These are phyloP conservation scores for Exephanes ischioxanthus DNA, from an alignment of 2,888 invertebrate genomes.

Conservation along the genomic window DNA sequence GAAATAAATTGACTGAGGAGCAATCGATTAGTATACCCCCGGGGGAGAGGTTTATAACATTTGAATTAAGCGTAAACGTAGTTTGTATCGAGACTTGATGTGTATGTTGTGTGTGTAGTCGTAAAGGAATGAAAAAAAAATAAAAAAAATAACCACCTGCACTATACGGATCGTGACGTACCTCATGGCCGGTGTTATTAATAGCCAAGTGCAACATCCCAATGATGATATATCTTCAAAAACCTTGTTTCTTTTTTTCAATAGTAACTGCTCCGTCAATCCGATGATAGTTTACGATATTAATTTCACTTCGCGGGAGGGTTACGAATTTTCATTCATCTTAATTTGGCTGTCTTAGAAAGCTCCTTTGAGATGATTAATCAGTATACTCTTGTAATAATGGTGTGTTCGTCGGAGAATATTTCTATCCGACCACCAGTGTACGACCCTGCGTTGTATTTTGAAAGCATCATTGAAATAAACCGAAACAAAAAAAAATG, in stretches of 20 bases:
- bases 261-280: slow-evolving; percentile 44
- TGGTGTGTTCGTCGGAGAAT: slow-evolving; percentile 56
- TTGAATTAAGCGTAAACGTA: slow-evolving; percentile 78
- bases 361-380: background rate
- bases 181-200: slow-evolving; percentile 65
- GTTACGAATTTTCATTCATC: slow-evolving; percentile 29
- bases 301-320: slow-evolving; percentile 5
- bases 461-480: slow-evolving; percentile 79
- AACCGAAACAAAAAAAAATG: slow-evolving; percentile 75
- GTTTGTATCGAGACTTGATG: slow-evolving; percentile 82
- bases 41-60: slow-evolving; percentile 59
- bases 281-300: background rate
- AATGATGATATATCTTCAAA: slow-evolving; percentile 36
- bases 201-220: slow-evolving; percentile 60
- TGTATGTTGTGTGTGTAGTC: slow-evolving; percentile 85
- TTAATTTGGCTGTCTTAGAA: slow-evolving; percentile 15
- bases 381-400: slow-evolving; percentile 51
- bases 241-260: slow-evolving; percentile 41
- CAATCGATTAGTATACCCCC: slow-evolving; percentile 48
- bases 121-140: slow-evolving; percentile 77
- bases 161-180: slow-evolving; percentile 67
- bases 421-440: slow-evolving; percentile 76
- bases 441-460: slow-evolving; percentile 81
- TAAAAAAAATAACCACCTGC: slow-evolving; percentile 67
- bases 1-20: slow-evolving; percentile 40